Evolutionary conservation across 2,888 invertebrate genomes (phyloP).

Genomic region (Timema podura): DNA sequence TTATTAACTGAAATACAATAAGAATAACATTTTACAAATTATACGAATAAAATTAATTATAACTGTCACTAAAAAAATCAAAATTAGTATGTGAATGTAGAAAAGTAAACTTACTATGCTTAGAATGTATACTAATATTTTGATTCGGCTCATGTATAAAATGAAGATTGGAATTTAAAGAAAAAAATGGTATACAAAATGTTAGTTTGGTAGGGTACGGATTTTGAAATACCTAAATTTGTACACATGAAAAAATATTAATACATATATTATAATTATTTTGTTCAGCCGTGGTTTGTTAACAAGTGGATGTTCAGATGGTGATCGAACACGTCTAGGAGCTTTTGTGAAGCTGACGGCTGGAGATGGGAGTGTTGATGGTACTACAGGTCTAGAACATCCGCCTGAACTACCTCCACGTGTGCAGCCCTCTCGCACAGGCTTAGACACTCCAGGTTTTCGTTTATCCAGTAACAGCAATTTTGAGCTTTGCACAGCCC

Average conservation of each 20-base stretch:
- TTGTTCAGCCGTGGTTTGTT: constrained; percentile 17
- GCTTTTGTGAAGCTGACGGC: constrained; percentile 18
- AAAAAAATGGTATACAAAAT: too few species aligned
- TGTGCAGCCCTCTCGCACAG: constrained; percentile 40
- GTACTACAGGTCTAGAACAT: constrained; percentile 44
- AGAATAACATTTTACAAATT: too few species aligned
- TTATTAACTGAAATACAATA: too few species aligned
- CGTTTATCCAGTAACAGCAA: constrained; percentile 70
- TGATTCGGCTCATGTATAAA: too few species aligned
- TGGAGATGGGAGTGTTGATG: constrained; percentile 33
- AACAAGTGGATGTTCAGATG: constrained; percentile 15
- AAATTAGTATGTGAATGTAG: too few species aligned
- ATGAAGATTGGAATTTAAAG: too few species aligned
- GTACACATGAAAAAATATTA: not conserved
- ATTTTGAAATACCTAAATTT: not conserved
- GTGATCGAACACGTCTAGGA: constrained; percentile 3
- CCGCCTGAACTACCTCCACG: constrained; percentile 82
- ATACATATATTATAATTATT: not conserved
- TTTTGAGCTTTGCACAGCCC: constrained; percentile 56
- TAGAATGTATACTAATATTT: too few species aligned
- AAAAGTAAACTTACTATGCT: too few species aligned
- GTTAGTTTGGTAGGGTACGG: too few species aligned
- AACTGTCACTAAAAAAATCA: too few species aligned
- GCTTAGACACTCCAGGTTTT: constrained; percentile 48
- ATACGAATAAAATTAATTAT: too few species aligned